Evolutionary conservation across 1,140 invertebrate species (phyloP).

Genomic region (Sarcophaga peregrina): DNA sequence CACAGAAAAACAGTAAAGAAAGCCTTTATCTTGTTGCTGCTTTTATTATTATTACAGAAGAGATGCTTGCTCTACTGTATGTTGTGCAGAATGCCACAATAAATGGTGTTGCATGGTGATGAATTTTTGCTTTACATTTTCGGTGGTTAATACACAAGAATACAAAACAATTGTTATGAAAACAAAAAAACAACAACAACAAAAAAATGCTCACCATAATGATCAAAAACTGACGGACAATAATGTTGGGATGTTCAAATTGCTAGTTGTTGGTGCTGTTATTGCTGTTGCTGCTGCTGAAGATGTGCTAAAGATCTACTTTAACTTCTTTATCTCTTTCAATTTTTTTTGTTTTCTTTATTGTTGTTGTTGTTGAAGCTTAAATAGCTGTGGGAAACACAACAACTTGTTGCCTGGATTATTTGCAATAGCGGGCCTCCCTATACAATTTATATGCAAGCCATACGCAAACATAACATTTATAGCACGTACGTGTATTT

Average conservation of each 20-base stretch:
- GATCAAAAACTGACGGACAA: constrained; percentile 24
- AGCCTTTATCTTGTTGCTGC: neutral
- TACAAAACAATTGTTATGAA: constrained; percentile 27
- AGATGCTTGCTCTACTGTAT: neutral
- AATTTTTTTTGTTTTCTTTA: neutral
- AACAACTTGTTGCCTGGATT: neutral
- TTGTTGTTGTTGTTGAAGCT: constrained; percentile 1
- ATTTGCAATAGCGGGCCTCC: neutral
- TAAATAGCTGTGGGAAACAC: constrained; percentile 48
- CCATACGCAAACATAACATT: constrained; percentile 38
- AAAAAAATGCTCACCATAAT: neutral
- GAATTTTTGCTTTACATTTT: constrained; percentile 7
- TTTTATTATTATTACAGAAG: constrained; percentile 20
- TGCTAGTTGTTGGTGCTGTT: neutral
- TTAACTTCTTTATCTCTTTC: neutral
- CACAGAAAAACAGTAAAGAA: neutral
- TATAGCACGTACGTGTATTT: constrained; percentile 36
- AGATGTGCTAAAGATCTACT: constrained; percentile 9
- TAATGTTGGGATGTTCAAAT: neutral
- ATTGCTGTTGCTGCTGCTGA: constrained; percentile 22
- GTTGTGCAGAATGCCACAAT: neutral
- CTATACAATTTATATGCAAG: neutral
- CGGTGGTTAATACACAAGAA: neutral
- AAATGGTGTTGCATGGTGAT: constrained; percentile 8
- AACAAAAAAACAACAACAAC: neutral